Base-by-base conservation (phyloP, 1,140 invertebrate species). In the Lepidurus apus region DNA sequence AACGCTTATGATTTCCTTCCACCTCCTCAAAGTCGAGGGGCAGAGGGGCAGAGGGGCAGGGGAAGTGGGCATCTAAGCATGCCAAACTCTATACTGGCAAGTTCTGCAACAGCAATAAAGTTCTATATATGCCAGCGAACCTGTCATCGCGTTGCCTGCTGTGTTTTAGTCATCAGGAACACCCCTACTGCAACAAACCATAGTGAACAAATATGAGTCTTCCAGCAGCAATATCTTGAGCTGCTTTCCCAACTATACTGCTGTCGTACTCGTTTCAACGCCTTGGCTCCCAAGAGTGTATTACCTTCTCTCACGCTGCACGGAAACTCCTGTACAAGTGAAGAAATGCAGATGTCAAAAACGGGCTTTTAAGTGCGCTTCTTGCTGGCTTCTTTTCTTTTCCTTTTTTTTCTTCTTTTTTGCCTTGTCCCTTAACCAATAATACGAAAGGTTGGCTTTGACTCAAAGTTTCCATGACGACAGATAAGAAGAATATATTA, bases 131-230 rank as follows among this genome's bases (percentile, higher is more conserved):
- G 53, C 53, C 17, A 21, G 17, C 21, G 6, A 9, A 4, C 53
- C 21, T 65, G 53, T 65, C 53, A 65, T 65, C 53, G 53, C 17
- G 17, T 65, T 7, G 53, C 53, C 13, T 65, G 53, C 53, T 65
- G 53, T 65, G 53, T 65, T 65, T 65, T 65, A 65, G 53, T 65
- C 53, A 65, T 65, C 53, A 65, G 53, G 53, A 65, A 65, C 53
- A 65, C 53, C 53, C 53, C 53, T 65, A 65, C 21, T 65, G 53
- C 53, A 34, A 34, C 34, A 34, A 3, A 34, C 53, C 53, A 65
- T 21, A 21, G 21, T 21, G 53, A 65, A 65, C 53, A 65, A 65
- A 65, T 65, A 65, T 65, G 53, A 65, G 53, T 65, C 53, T 65
- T 65, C 53, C 53, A 65, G 53, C 53, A 17, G 45, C 10, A 17